phyloP scores from a whole-genome alignment of 2,797 vertebrate genomes.

The Acrossocheilus fasciatus region DNA sequence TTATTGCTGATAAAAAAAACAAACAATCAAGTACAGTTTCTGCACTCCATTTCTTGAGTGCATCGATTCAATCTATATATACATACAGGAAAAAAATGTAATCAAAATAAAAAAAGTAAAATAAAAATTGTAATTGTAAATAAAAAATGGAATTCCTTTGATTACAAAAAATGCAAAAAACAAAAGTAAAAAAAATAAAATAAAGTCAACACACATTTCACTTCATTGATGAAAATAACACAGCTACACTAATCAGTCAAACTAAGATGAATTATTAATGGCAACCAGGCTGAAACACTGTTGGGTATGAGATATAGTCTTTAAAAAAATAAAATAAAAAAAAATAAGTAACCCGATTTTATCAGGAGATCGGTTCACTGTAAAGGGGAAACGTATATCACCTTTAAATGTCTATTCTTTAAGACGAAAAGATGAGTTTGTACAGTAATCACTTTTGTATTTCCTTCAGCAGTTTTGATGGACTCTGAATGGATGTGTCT shows the following conservation, averaged over 20 bases:
- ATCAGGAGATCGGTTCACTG: neutral
- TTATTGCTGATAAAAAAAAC: neutral
- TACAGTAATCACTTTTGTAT: slow-evolving; percentile 45
- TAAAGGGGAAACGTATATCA: neutral
- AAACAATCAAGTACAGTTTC: neutral
- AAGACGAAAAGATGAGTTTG: neutral
- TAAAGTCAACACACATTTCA: neutral
- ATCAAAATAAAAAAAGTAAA: neutral
- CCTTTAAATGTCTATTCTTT: slow-evolving; percentile 4
- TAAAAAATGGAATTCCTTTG: neutral
- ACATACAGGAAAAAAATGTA: too few species aligned
- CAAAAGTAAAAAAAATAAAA: too few species aligned
- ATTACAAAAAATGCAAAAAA: neutral
- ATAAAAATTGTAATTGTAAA: neutral
- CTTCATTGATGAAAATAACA: neutral
- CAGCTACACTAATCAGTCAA: neutral
- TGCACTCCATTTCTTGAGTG: neutral
- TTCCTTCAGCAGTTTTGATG: slow-evolving; percentile 38
- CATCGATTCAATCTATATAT: neutral
- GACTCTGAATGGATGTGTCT: slow-evolving; percentile 57
- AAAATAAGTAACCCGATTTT: neutral
- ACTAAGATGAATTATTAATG: neutral
- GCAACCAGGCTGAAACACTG: neutral
- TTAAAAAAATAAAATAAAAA: neutral
- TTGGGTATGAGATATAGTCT: neutral